phyloP scores from a whole-genome alignment of 2,888 invertebrate species.

The Malachius bipustulatus region DNA sequence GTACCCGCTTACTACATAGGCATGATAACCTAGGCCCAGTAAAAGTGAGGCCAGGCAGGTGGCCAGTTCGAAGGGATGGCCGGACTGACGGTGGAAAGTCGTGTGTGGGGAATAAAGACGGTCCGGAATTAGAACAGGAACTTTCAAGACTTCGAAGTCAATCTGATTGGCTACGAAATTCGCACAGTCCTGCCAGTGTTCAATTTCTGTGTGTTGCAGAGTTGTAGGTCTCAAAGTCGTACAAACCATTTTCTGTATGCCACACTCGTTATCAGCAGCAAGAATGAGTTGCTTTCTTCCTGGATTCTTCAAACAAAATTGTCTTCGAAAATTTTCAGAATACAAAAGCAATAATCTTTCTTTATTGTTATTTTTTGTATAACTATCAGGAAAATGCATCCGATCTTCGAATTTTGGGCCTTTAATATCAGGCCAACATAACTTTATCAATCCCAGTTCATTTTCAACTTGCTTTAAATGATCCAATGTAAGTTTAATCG shows the following conservation, averaged over 20 bases:
- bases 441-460: conserved; percentile 46
- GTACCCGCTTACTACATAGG: conserved; percentile 80
- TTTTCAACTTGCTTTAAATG: conserved; percentile 48
- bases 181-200: no score
- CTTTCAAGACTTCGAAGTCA: no score
- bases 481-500: conserved; percentile 37
- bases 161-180: no score
- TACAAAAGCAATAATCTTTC: conserved; percentile 60
- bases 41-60: conserved; percentile 72
- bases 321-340: conserved; percentile 67
- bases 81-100: conserved; percentile 56
- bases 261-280: conserved; percentile 65
- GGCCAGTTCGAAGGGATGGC: conserved; percentile 75
- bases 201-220: no score
- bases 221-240: no score
- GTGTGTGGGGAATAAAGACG: conserved; percentile 65
- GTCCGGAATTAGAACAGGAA: no score
- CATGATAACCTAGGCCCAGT: conserved; percentile 72
- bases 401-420: conserved; percentile 45
- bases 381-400: conserved; percentile 50
- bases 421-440: conserved; percentile 51
- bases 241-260: conserved; percentile 62
- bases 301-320: conserved; percentile 48
- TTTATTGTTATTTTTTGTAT: conserved; percentile 53
- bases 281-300: conserved; percentile 54